phyloP scores from a whole-genome alignment of 1,140 invertebrate species.

The Dendrolimus kikuchii region DNA sequence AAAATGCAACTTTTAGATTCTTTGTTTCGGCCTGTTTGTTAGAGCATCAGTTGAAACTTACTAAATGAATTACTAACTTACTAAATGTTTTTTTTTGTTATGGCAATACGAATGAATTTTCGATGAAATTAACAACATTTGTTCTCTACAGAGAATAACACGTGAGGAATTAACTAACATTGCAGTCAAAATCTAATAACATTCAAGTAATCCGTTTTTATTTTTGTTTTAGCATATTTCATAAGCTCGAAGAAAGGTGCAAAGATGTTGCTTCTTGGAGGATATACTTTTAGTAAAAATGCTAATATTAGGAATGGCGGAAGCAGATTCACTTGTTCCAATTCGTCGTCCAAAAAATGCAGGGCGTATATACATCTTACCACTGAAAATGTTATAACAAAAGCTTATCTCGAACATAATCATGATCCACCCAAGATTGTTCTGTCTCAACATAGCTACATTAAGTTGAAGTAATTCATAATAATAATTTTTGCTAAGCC shows the following conservation, averaged over 20 bases:
- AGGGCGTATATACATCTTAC: slow-evolving; percentile 16
- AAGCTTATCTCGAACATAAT: slow-evolving; percentile 11
- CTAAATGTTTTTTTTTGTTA: too few species aligned
- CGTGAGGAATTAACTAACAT: too few species aligned
- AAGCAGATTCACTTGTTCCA: slow-evolving; percentile 19
- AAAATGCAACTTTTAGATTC: too few species aligned
- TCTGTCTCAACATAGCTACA: too few species aligned
- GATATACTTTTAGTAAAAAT: slow-evolving; percentile 19
- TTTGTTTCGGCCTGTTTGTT: too few species aligned
- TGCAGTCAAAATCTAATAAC: not conserved
- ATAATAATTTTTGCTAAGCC: too few species aligned
- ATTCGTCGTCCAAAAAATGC: slow-evolving; percentile 15
- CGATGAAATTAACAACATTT: too few species aligned
- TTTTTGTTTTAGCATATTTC: slow-evolving; percentile 13
- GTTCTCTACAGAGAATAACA: too few species aligned
- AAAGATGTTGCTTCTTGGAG: slow-evolving; percentile 11
- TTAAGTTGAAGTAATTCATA: too few species aligned
- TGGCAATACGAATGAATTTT: too few species aligned
- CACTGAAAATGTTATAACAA: slow-evolving; percentile 12
- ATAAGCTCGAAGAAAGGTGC: slow-evolving; percentile 12
- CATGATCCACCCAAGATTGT: slow-evolving; percentile 5
- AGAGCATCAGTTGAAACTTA: too few species aligned
- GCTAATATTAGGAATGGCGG: slow-evolving; percentile 4
- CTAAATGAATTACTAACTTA: too few species aligned
- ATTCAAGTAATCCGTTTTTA: not conserved